Evolutionary conservation across 2,888 invertebrate genomes (phyloP).

Genomic region (Saturnia japonica): DNA sequence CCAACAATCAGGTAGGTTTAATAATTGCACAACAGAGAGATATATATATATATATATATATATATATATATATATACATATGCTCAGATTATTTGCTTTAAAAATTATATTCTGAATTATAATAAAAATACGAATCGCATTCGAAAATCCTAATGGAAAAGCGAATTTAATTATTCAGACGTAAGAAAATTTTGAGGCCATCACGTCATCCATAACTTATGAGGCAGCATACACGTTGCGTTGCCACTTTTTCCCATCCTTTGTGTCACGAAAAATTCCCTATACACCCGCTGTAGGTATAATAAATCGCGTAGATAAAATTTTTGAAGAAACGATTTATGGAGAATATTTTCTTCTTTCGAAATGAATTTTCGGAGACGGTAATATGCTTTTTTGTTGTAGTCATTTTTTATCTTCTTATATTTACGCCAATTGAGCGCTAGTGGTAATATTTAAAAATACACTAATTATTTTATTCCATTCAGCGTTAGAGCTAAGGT

Average conservation of each 20-base stretch:
- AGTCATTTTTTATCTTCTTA: neutral
- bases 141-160: constrained; percentile 77
- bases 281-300: constrained; percentile 55
- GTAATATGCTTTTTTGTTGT: neutral
- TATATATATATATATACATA: too few species aligned
- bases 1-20: too few species aligned
- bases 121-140: neutral
- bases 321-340: constrained; percentile 59
- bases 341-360: constrained; percentile 41
- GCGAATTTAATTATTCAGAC: constrained; percentile 78
- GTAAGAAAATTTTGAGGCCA: constrained; percentile 76
- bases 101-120: too few species aligned
- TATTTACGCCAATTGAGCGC: neutral
- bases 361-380: neutral
- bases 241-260: constrained; percentile 37
- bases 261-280: constrained; percentile 57
- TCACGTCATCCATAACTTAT: constrained; percentile 77
- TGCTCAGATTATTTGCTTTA: too few species aligned
- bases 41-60: too few species aligned
- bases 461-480: too few species aligned
- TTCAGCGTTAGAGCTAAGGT: too few species aligned
- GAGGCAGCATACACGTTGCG: constrained; percentile 43
- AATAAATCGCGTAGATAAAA: constrained; percentile 68
- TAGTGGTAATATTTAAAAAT: neutral
- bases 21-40: too few species aligned